Percentiles rank a stretch among this genome's conserved stretches.
phyloP scores from a whole-genome alignment of 2,113 vertebrate species.

The Mesitornis unicolor region DNA sequence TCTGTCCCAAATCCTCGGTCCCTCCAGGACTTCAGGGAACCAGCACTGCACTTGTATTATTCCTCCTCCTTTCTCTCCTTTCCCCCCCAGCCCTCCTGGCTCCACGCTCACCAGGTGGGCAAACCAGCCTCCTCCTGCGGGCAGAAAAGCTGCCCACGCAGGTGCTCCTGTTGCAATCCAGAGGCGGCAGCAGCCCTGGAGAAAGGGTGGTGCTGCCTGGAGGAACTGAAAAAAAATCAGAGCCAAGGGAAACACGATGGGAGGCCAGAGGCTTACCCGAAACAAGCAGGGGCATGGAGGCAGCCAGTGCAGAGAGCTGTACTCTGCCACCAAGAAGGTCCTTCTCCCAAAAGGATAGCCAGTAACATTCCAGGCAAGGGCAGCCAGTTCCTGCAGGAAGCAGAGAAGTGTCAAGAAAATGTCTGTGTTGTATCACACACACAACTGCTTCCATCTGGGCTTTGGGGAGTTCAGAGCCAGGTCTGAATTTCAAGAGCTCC shows the following conservation, averaged over 20 bases:
- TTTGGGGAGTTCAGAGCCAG: not conserved
- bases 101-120: not conserved
- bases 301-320: accelerated
- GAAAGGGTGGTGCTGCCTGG: not conserved
- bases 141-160: not conserved
- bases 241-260: not conserved
- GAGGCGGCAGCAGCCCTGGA: not conserved
- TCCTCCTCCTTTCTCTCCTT: not conserved
- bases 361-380: accelerated
- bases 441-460: not conserved
- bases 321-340: no score
- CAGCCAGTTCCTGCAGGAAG: not conserved
- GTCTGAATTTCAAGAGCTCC: not conserved
- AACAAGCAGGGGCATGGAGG: not conserved
- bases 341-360: not conserved
- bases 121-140: not conserved
- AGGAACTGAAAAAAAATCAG: not conserved
- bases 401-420: not conserved
- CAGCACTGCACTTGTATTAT: not conserved
- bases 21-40: not conserved
- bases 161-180: not conserved
- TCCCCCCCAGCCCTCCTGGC: not conserved
- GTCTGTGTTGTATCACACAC: not conserved
- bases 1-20: not conserved
- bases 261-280: not conserved